Evolutionary conservation across 1,140 invertebrate species (phyloP).

Genomic region (Drosophila gunungcola): DNA sequence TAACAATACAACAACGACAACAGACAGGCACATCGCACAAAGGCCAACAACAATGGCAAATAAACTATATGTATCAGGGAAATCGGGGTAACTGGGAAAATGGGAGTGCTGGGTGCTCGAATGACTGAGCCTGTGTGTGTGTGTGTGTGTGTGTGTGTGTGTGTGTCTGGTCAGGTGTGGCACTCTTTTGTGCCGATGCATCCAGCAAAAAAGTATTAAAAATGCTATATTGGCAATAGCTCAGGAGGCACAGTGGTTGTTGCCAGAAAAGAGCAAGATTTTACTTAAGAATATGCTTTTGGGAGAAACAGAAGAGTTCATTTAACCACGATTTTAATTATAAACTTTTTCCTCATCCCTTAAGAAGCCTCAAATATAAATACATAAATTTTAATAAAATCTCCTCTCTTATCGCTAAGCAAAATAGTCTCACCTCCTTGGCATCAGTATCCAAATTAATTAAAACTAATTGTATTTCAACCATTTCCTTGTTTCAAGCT

Average conservation of each 20-base stretch:
- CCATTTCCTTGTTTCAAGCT: background rate
- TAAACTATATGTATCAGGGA: conserved; percentile 39
- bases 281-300: no score
- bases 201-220: conserved; percentile 61
- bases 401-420: no score
- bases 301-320: no score
- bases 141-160: conserved; percentile 31
- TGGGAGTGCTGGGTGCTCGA: background rate
- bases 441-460: no score
- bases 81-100: background rate
- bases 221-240: conserved; percentile 44
- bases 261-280: background rate
- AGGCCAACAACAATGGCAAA: conserved; percentile 65
- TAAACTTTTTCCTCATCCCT: no score
- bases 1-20: conserved; percentile 49
- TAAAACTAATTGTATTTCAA: background rate
- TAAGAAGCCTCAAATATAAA: no score
- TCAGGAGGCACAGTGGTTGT: conserved; percentile 38
- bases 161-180: conserved; percentile 61
- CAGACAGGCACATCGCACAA: conserved; percentile 42
- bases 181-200: conserved; percentile 44
- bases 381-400: no score
- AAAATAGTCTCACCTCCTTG: no score
- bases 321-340: background rate
- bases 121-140: conserved; percentile 15